phyloP scores from a whole-genome alignment of 2,888 invertebrate species.

The Leptodirus hochenwartii region DNA sequence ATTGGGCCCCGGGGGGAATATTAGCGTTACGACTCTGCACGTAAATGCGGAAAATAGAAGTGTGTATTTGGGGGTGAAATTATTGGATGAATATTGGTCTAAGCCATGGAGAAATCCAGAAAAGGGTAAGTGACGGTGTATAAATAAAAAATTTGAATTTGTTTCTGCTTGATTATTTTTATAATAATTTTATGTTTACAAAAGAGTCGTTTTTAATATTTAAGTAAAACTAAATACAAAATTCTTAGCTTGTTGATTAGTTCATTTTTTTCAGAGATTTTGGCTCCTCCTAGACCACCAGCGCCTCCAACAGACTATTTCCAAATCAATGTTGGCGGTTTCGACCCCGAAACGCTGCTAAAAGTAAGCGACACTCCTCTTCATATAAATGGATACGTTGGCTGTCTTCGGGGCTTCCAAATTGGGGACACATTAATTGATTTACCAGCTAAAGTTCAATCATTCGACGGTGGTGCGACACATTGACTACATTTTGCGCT shows the following conservation, averaged over 20 bases:
- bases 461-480: conserved; percentile 33
- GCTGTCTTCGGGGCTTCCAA: conserved; percentile 73
- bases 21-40: conserved; percentile 55
- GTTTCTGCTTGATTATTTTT: background rate
- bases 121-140: conserved; percentile 47
- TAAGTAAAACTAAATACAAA: conserved; percentile 1
- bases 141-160: background rate
- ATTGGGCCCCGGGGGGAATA: too few species aligned
- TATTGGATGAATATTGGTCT: conserved; percentile 61
- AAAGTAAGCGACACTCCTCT: conserved; percentile 33
- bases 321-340: conserved; percentile 74
- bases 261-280: conserved; percentile 40
- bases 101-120: conserved; percentile 77
- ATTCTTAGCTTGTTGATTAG: background rate
- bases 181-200: background rate
- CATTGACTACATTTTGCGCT: background rate
- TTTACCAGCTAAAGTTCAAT: conserved; percentile 47
- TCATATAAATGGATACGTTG: conserved; percentile 56
- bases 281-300: conserved; percentile 74
- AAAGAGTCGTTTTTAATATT: too few species aligned
- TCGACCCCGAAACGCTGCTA: conserved; percentile 54
- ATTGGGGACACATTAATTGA: conserved; percentile 68
- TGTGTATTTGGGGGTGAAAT: conserved; percentile 44
- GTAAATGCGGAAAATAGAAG: conserved; percentile 64
- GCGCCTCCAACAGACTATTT: conserved; percentile 81